Conservation (phyloP, 2,888 invertebrate genomes). For the Selenia dentaria region DNA sequence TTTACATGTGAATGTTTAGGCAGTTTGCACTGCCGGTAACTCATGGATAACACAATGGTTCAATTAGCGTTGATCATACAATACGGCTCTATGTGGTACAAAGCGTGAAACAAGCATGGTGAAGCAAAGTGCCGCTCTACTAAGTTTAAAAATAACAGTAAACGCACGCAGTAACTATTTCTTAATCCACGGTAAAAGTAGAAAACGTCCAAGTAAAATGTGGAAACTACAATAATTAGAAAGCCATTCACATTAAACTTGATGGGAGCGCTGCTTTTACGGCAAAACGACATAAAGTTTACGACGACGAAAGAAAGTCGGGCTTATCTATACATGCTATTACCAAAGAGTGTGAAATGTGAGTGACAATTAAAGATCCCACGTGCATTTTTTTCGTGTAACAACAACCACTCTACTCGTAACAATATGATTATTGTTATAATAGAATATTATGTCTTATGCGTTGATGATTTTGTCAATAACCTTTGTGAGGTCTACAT, state of each 20-base stretch:
- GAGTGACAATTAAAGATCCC: conserved; percentile 5
- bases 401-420: too few relatives aligned
- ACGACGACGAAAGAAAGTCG: conserved; percentile 29
- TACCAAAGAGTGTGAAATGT: neutral
- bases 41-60: too few relatives aligned
- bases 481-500: too few relatives aligned
- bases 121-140: conserved; percentile 26
- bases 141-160: conserved; percentile 37
- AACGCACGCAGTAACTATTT: conserved; percentile 11
- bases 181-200: conserved; percentile 33
- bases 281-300: conserved; percentile 8
- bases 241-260: conserved; percentile 37
- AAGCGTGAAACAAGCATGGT: too few relatives aligned
- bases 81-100: too few relatives aligned
- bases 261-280: conserved; percentile 31
- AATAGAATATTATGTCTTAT: too few relatives aligned
- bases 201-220: conserved; percentile 31
- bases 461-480: too few relatives aligned
- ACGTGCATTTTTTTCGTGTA: conserved; percentile 7
- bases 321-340: conserved; percentile 3
- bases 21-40: too few relatives aligned
- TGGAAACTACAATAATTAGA: conserved; percentile 41
- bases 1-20: too few relatives aligned
- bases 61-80: too few relatives aligned
- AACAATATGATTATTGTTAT: too few relatives aligned